Base-by-base conservation (phyloP, 2,113 vertebrate genomes). In the Pycnonotus jocosus region DNA sequence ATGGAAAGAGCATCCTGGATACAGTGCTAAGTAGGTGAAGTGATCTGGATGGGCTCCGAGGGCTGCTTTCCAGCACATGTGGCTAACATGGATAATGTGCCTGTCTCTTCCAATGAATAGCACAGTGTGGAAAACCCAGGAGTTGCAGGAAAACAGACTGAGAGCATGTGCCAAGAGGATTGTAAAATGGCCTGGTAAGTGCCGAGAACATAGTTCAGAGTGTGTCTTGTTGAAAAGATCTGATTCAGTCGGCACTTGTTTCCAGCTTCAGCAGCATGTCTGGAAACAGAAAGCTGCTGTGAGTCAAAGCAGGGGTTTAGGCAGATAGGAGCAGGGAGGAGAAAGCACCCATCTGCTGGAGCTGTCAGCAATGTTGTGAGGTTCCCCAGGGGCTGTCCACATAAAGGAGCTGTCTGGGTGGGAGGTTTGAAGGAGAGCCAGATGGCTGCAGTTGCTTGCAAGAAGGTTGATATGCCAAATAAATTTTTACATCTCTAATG, bases 251-350 rank as follows among this genome's bases (percentile, higher is more conserved):
- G 96, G 95, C 87, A 72, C 79, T 70, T 69, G 15, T 95, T 95
- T 56, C 85, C 77, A 73, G 88, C 60, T 86, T 83, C 90, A 76
- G 73, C 91, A 77, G 62, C 57, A 3, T 69, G 90, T 90, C 92
- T 96, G 95, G 89, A 96, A 97, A 96, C 85, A 94, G 90, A 91
- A 38, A 71, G 47, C 50, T 58, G 0, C 90, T 61, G 83, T 35
- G 88, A 96, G 94, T 84, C 91, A 92, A 91, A 96, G 87, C 80
- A 93, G 37, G 77, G 85, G 71, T 61, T 65, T 0, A 61, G n/a
- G 58, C 86, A 95, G 87, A 84, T 8, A 76, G 86, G 86, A 91
- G 22, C 19, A 79, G 86, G 72, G 86, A 81, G 38, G 28, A 54
- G 54, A 91, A 81, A 81, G 85, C 71, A 80, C 65, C 53, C 61